Base-by-base conservation (phyloP, 2,797 vertebrate genomes). In the Argentina silus region DNA sequence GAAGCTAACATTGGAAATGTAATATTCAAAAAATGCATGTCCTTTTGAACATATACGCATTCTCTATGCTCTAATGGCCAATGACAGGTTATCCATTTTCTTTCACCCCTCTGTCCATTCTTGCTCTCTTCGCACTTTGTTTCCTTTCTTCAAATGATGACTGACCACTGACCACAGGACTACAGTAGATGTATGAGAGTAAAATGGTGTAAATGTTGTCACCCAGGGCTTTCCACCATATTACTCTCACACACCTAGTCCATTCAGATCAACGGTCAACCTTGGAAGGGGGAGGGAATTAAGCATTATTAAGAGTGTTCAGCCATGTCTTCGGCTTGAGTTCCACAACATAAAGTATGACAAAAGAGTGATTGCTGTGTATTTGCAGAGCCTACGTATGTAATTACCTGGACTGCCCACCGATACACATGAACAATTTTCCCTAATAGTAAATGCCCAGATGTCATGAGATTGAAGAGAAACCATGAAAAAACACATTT, bases 391-490 rank as follows among this genome's bases (percentile, higher is more conserved):
- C 12, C 59, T n/a, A 51, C 64, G 63, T 66, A 65, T 27, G 61
- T 70, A 77, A 75, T 79, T 84, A 70, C 85, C 67, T 78, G 67
- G 85, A 74, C 67, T 71, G 62, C 51, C 68, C 11, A 21, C 4
- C 48, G 11, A 75, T 44, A 65, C 70, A 62, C 12, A 81, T 7
- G 27, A 74, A 70, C 59, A 47, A 79, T 27, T 76, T 80, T 56
- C 56, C n/a, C 55, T 56, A 56, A 36, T 45, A 36, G 44, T 36
- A 51, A 27, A 17, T 69, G 73, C 51, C 23, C 73, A 72, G 78
- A 9, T 71, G 72, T 42, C 27, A 79, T 87, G 48, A 53, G 72
- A 68, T 66, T 1, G 67, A 68, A 68, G 36, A 68, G 36, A 43
- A 19, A 15, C 51, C n/a, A 17, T 36, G 12, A 55, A 55, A 19